These are phyloP conservation scores for Agrochola litura DNA, from an alignment of 2,888 invertebrate species.

Conservation along the genomic window DNA sequence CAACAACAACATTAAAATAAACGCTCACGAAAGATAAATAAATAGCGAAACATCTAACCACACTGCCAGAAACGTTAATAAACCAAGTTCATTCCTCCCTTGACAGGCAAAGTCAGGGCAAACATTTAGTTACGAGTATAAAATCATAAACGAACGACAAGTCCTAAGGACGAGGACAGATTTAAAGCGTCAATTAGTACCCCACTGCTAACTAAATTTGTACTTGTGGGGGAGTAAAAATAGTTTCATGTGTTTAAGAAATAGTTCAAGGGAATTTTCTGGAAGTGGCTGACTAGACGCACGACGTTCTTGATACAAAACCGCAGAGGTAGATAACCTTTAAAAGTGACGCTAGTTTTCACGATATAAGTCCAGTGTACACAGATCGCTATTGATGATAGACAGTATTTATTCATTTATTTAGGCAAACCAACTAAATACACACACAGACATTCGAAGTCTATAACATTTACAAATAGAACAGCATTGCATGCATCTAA, in stretches of 20 bases:
- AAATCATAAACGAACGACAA: constrained; percentile 72
- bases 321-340: too few species aligned
- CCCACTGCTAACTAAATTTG: constrained; percentile 80
- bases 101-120: constrained; percentile 31
- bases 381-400: too few species aligned
- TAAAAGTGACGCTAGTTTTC: too few species aligned
- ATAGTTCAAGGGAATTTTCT: constrained; percentile 55
- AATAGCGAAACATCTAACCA: constrained; percentile 27
- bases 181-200: constrained; percentile 88
- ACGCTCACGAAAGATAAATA: constrained; percentile 15
- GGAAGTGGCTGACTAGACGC: constrained; percentile 63
- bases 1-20: constrained; percentile 22
- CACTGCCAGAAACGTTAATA: constrained; percentile 20
- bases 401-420: too few species aligned
- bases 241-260: constrained; percentile 76
- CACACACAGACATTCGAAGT: too few species aligned
- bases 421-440: too few species aligned
- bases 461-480: too few species aligned
- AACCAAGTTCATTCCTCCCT: constrained; percentile 60
- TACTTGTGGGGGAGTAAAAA: constrained; percentile 80
- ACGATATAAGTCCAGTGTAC: too few species aligned
- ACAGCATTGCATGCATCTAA: too few species aligned
- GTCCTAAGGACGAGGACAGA: constrained; percentile 81
- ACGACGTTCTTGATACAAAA: background rate
- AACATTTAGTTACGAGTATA: constrained; percentile 57